Percentiles rank a stretch among this genome's conserved stretches.
Evolutionary conservation across 2,888 invertebrate species (phyloP).

Genomic region (Zhengitettix transpicula): DNA sequence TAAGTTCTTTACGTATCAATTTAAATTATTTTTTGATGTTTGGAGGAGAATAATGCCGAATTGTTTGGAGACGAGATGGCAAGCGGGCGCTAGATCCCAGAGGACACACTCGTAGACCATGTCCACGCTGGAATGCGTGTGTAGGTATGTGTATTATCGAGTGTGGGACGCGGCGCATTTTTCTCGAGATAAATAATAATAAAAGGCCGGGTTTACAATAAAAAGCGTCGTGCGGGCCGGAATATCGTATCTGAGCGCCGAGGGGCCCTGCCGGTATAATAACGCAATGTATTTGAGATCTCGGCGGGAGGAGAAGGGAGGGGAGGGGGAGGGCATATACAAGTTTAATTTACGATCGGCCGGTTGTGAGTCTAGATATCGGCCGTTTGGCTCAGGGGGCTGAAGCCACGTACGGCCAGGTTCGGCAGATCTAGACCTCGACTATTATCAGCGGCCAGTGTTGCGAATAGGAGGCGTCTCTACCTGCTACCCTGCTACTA

Average conservation of each 20-base stretch:
- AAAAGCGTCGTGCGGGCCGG: not conserved
- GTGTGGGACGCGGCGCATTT: not conserved
- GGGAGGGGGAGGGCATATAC: not conserved
- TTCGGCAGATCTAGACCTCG: not conserved
- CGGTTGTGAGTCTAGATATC: not conserved
- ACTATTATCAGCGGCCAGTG: not conserved
- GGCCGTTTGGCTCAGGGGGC: not conserved
- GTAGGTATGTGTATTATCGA: not conserved
- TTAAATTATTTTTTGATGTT: too few relatives aligned
- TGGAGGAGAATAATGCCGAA: too few relatives aligned
- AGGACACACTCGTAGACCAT: too few relatives aligned
- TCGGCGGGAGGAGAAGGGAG: not conserved
- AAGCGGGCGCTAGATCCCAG: too few relatives aligned
- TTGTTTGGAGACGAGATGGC: too few relatives aligned
- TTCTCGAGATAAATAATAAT: not conserved
- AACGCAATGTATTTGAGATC: not conserved
- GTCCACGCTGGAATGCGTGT: not conserved
- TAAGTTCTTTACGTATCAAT: too few relatives aligned
- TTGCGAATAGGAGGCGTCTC: too few relatives aligned
- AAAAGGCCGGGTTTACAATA: not conserved
- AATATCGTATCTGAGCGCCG: not conserved
- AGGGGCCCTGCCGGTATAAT: not conserved
- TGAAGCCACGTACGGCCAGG: not conserved
- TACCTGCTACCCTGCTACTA: too few relatives aligned
- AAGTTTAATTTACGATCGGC: not conserved